Evolutionary conservation across 1,140 invertebrate genomes (phyloP), one percentile per base, ranked within the genome.

Genomic region (Zophobas atratus): DNA sequence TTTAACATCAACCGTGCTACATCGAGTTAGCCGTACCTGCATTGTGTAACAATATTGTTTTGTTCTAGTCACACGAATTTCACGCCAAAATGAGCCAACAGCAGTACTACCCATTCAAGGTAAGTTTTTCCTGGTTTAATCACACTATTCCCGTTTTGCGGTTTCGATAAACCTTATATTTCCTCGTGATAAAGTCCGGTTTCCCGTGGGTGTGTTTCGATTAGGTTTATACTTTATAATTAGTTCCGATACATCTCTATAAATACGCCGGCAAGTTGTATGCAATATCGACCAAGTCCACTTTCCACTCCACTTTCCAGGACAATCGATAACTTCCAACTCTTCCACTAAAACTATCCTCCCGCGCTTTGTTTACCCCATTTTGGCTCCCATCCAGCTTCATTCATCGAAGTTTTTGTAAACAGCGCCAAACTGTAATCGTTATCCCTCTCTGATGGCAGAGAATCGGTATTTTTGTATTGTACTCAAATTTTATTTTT

Each of bases 61-160:
- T 77, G 70, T 80, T 81, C 70, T 80, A 81, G 77, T 79, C 71
- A 49, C 71, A 76, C 33, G 55, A 48, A 77, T 71, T 70, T 78
- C 38, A 75, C 80, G 53, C 63, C 77, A 84, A 49, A 77, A 85
- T 85, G 84, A 84, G 81, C 72, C 83, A 82, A 79, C 84, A 85
- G 72, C 84, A 85, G 79, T 85, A 85, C 81, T 85, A 84, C 55
- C 84, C 84, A 78, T 85, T 85, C 84, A 85, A 85, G 81, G 84
- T 85, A 77, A 84, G 84, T 80, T 32, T 20, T 55, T 71, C 60
- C 49, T 78, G 72, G 39, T 48, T 70, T 71, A 6, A 32, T 55
- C 41, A 33, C 6, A 46, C 32, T 51, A 39, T 51, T 56, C 38
- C 2, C 33, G 20, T n/a, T 35, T 67, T 51, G 33, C 49, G 72